Percentiles rank a stretch among this genome's conserved stretches.
Evolutionary conservation across 1,140 invertebrate genomes (phyloP).

Genomic region (Drosophila miranda): DNA sequence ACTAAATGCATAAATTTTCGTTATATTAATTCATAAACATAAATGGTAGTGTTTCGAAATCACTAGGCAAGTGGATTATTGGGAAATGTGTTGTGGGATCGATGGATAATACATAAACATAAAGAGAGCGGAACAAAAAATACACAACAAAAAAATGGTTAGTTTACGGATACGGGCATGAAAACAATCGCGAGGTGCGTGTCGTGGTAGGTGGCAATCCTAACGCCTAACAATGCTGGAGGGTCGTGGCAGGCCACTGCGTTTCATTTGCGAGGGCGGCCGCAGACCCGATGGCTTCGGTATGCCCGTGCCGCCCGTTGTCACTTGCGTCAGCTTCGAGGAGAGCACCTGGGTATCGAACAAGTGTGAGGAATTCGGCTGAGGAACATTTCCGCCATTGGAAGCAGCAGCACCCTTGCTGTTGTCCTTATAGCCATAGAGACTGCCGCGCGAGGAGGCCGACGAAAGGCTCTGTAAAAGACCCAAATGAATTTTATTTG

Average conservation of each 20-base stretch:
- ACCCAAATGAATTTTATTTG: too few relatives aligned
- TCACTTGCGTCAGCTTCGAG: constrained; percentile 65
- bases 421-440: constrained; percentile 58
- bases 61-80: constrained; percentile 22
- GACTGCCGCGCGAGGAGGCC: constrained; percentile 73
- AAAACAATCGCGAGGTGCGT: not conserved
- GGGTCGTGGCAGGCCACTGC: constrained; percentile 75
- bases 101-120: constrained; percentile 3
- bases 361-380: constrained; percentile 5
- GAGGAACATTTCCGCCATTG: constrained; percentile 36
- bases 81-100: constrained; percentile 1
- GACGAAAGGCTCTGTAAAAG: constrained; percentile 74
- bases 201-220: constrained; percentile 9
- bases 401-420: constrained; percentile 10
- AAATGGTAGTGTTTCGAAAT: constrained; percentile 33
- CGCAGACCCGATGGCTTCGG: constrained; percentile 77
- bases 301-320: constrained; percentile 68
- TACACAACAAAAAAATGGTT: constrained; percentile 12
- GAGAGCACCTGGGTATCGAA: constrained; percentile 52
- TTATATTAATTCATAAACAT: constrained; percentile 42
- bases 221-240: constrained; percentile 67
- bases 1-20: constrained; percentile 44
- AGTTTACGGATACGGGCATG: constrained; percentile 2
- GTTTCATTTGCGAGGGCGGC: constrained; percentile 71
- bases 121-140: constrained; percentile 24